Conservation (phyloP, 2,888 invertebrate species). For the Phaedon cochleariae region DNA sequence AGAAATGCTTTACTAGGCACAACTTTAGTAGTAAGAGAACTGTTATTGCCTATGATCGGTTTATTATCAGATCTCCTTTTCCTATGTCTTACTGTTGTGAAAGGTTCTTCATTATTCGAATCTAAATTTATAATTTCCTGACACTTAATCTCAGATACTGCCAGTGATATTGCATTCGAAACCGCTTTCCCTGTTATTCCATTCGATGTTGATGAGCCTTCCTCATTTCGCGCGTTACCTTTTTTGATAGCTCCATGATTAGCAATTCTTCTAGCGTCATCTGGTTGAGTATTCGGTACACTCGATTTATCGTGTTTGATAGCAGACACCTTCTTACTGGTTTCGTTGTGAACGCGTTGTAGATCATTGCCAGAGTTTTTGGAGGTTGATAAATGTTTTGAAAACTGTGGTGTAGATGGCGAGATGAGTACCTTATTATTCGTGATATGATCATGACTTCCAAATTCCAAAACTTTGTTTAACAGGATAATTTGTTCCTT, state of each 20-base stretch:
- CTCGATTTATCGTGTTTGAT: too few species aligned
- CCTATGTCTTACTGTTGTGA: not conserved
- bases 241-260: not conserved
- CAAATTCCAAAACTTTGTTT: not conserved
- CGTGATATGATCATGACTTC: not conserved
- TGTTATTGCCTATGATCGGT: constrained; percentile 7
- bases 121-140: not conserved
- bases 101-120: not conserved
- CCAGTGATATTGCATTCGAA: not conserved
- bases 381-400: not conserved
- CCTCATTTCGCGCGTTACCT: not conserved
- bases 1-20: not conserved
- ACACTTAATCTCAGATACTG: not conserved
- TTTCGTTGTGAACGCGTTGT: too few species aligned
- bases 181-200: not conserved
- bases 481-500: not conserved
- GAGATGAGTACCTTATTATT: not conserved
- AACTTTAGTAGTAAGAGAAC: constrained; percentile 2
- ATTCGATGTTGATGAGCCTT: not conserved
- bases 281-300: too few species aligned
- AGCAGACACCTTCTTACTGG: too few species aligned
- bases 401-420: not conserved
- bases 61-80: not conserved
- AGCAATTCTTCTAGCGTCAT: too few species aligned
- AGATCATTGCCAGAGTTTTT: not conserved